Evolutionary conservation across 2,797 vertebrate species (phyloP).

Genomic region (Anguilla marmorata): DNA sequence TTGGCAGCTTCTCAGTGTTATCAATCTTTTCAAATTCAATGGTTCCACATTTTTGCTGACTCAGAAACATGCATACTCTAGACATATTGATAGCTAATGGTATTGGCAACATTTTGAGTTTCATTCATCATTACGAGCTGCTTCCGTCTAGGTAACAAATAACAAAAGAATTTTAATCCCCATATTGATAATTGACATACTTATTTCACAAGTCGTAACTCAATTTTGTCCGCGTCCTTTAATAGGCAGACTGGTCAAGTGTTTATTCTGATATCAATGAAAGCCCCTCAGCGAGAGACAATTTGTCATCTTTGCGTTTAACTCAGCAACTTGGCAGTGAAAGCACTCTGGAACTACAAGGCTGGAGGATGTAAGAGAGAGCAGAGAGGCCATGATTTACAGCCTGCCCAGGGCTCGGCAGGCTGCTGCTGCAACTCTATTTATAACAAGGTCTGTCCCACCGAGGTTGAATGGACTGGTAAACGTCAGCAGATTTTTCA

Average conservation of each 20-base stretch:
- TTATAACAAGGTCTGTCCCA: conserved; percentile 58
- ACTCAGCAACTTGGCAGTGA: conserved; percentile 30
- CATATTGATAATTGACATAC: neutral
- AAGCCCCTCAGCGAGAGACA: neutral
- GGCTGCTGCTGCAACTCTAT: conserved; percentile 54
- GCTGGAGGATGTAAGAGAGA: conserved; percentile 41
- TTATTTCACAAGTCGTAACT: neutral
- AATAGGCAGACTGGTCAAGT: neutral
- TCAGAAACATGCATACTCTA: neutral
- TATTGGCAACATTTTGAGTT: neutral
- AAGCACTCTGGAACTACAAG: conserved; percentile 62
- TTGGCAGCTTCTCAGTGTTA: neutral
- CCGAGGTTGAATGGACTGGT: conserved; percentile 49
- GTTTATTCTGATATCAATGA: neutral
- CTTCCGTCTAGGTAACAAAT: neutral
- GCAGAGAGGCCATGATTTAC: conserved; percentile 62
- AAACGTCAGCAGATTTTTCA: conserved; percentile 59
- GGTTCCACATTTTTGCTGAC: neutral
- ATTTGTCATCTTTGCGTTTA: conserved; percentile 30
- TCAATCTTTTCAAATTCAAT: neutral
- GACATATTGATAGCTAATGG: neutral
- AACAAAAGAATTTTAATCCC: neutral
- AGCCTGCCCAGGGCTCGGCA: conserved; percentile 56
- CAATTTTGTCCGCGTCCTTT: neutral
- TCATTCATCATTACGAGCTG: neutral